phyloP scores from a whole-genome alignment of 2,797 vertebrate genomes.

The Anabacerthia variegaticeps region DNA sequence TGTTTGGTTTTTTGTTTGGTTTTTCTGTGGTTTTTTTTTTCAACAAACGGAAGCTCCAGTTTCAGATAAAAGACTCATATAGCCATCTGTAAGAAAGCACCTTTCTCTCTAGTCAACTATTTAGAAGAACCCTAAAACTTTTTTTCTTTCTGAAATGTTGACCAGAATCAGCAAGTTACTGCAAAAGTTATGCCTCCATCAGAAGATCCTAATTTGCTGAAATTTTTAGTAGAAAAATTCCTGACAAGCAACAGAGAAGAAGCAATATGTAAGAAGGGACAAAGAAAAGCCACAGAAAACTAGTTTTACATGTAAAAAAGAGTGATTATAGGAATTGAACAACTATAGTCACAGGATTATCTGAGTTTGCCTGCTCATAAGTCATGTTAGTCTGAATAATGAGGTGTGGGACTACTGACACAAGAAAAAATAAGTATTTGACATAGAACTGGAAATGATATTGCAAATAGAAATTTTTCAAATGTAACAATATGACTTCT shows the following conservation, averaged over 20 bases:
- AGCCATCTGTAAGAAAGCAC: not conserved
- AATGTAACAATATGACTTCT: not conserved
- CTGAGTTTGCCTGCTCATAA: not conserved
- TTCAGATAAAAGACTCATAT: not conserved
- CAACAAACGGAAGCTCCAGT: not conserved
- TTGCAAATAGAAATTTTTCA: not conserved
- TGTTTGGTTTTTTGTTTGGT: not conserved
- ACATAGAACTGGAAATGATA: not conserved
- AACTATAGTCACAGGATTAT: not conserved
- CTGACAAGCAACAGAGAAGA: not conserved
- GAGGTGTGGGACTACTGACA: not conserved
- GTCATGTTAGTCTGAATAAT: not conserved
- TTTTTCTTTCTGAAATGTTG: not conserved
- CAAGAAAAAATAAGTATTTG: not conserved
- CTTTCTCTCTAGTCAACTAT: not conserved
- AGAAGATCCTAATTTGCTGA: not conserved
- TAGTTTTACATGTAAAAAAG: not conserved
- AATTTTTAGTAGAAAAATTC: not conserved
- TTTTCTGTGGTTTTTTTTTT: not conserved
- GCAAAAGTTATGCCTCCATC: not conserved
- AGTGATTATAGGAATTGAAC: not conserved
- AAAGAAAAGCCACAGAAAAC: not conserved
- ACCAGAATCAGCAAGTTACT: not conserved
- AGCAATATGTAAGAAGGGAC: not conserved
- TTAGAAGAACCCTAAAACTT: accelerated